Base-by-base conservation (phyloP, 1,140 invertebrate species). In the Zaprionus africanus region DNA sequence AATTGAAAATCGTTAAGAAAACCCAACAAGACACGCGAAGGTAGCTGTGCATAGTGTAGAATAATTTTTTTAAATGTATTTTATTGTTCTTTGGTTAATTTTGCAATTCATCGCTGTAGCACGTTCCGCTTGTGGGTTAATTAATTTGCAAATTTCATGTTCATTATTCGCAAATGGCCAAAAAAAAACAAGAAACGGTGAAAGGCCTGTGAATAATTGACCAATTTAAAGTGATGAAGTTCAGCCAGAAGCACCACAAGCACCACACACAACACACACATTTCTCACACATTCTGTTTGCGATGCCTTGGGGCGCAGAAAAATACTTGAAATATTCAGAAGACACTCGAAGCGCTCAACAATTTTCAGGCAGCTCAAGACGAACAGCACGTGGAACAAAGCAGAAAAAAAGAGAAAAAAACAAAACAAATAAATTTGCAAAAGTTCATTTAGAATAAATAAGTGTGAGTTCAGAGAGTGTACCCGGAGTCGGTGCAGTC, bases 391-490 rank as follows among this genome's bases (percentile, higher is more conserved):
- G 80, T 80, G 73, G 77, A 76, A 76, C 73, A 34, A 34, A 34
- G 82, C 19, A 59, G n/a, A 36, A 64, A 75, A 49, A 61, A 56
- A 38, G 59, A 62, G 68, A 28, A 19, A 13, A 46, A 63, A 34
- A 43, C 6, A 41, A 31, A 58, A 74, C 67, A 22, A 85, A 81
- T 65, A 19, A 28, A 60, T 63, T 53, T 41, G 61, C 65, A 60
- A 34, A 74, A 63, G 82, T 73, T 83, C 80, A 72, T 83, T 86
- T 88, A 83, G 77, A 86, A 86, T 78, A 88, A 88, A 86, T 64
- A 86, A 82, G 81, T 66, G 59, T n/a, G 4, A 56, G 62, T 59
- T 58, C 22, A 22, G 38, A 58, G 59, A 70, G 46, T 31, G 28
- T 31, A 22, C 43, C 43, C n/a, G 9, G 2, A 49, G 46, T 51